Percentiles rank a stretch among this genome's conserved stretches.
These are phyloP conservation scores for Sthenelais limicola DNA, from an alignment of 2,888 invertebrate species.

Conservation along the genomic window DNA sequence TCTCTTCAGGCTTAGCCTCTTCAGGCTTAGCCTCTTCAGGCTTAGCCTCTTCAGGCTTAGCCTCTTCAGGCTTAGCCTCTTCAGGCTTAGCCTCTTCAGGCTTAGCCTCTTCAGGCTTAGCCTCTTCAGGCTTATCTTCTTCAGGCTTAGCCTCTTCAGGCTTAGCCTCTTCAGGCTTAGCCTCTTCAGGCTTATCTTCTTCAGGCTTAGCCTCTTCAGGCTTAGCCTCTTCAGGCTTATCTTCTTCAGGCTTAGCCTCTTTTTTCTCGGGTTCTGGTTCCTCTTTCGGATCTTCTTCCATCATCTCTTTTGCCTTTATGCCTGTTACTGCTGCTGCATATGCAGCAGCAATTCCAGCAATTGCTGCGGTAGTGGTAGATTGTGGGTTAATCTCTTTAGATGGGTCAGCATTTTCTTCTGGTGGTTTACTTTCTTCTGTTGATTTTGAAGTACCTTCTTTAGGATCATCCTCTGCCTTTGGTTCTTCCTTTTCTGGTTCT, in stretches of 20 bases:
- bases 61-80: constrained; percentile 13
- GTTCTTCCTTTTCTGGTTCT: constrained; percentile 30
- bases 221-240: constrained; percentile 20
- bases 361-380: no score
- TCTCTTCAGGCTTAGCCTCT: background rate
- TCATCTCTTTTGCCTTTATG: constrained; percentile 16
- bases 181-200: background rate
- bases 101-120: constrained; percentile 1
- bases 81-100: background rate
- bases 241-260: background rate
- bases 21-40: background rate
- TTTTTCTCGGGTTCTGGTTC: constrained; percentile 20
- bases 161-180: background rate
- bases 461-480: constrained; percentile 3
- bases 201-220: background rate
- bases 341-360: no score
- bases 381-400: no score
- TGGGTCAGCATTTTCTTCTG: no score
- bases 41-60: background rate
- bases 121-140: constrained; percentile 8
- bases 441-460: constrained; percentile 4
- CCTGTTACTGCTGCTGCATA: no score
- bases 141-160: constrained; percentile 8
- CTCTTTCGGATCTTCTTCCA: constrained; percentile 10
- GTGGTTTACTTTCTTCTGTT: background rate